Percentiles rank a stretch among this genome's conserved stretches.
phyloP scores from a whole-genome alignment of 2,888 invertebrate genomes.

The Troides oblongomaculatus region DNA sequence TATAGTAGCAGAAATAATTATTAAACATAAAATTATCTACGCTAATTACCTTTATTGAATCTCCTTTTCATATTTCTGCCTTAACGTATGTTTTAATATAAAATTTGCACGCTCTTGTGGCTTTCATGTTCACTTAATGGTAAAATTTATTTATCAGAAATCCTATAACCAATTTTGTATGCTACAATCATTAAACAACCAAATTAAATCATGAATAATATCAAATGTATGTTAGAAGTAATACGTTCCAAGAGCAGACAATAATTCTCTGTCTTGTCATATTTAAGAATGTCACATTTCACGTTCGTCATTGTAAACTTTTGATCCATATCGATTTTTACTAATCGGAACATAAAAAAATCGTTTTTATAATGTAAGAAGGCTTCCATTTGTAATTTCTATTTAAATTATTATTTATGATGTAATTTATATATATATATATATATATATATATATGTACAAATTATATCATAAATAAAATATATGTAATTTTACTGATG shows the following conservation, averaged over 20 bases:
- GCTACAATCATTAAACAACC: background rate
- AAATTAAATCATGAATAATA: background rate
- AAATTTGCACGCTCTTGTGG: background rate
- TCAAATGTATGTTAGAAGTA: background rate
- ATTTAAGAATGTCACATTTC: slow-evolving; percentile 14
- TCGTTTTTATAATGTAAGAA: background rate
- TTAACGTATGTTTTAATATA: background rate
- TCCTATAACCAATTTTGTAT: background rate
- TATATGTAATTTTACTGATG: too few species aligned
- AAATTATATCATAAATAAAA: too few species aligned
- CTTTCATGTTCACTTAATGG: background rate
- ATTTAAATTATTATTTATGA: background rate
- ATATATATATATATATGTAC: too few species aligned
- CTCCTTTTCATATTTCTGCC: background rate
- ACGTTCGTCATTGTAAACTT: background rate
- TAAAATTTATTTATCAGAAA: background rate
- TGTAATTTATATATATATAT: background rate
- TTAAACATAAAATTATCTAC: background rate
- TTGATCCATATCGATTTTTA: background rate
- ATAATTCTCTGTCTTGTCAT: slow-evolving; percentile 29
- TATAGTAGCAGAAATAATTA: too few species aligned
- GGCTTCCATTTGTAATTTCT: background rate
- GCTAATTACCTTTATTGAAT: background rate
- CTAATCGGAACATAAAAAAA: background rate
- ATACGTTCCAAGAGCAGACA: slow-evolving; percentile 28